phyloP scores from a whole-genome alignment of 2,113 vertebrate genomes.

The Anguilla rostrata region DNA sequence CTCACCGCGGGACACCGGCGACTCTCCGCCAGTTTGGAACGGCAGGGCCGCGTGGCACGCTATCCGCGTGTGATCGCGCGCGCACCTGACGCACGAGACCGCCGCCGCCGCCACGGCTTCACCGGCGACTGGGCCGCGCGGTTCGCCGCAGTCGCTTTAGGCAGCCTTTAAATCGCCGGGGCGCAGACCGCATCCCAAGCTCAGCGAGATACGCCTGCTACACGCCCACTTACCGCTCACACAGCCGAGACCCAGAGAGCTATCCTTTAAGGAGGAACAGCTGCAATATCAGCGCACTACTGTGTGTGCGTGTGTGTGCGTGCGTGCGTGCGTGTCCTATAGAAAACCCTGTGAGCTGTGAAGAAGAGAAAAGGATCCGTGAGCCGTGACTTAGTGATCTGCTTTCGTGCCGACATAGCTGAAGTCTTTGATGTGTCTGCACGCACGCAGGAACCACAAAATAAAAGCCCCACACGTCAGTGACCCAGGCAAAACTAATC shows the following conservation, averaged over 20 bases:
- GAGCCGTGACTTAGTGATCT: too few relatives aligned
- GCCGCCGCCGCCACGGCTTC: neutral
- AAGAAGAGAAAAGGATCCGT: too few relatives aligned
- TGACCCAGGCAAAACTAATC: neutral
- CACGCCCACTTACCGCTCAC: neutral
- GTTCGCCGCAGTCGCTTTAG: neutral
- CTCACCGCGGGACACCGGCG: conserved; percentile 53
- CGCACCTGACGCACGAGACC: neutral
- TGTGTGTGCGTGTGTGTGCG: too few relatives aligned
- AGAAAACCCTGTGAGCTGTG: neutral
- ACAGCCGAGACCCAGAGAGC: neutral
- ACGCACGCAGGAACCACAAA: neutral
- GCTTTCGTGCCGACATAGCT: neutral
- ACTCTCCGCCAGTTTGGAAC: conserved; percentile 36
- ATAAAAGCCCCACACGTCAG: neutral
- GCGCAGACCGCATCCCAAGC: neutral
- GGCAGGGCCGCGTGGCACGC: conserved; percentile 25
- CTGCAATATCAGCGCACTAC: neutral
- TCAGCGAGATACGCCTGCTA: neutral
- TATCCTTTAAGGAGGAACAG: neutral
- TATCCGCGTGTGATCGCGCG: too few relatives aligned
- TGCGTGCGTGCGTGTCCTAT: too few relatives aligned
- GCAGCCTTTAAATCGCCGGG: neutral
- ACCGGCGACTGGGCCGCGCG: neutral
- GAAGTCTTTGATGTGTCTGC: neutral